A percentile compares a stretch with the other conserved stretches of the same genome.
phyloP scores from a whole-genome alignment of 2,797 vertebrate species.

The Peromyscus eremicus region DNA sequence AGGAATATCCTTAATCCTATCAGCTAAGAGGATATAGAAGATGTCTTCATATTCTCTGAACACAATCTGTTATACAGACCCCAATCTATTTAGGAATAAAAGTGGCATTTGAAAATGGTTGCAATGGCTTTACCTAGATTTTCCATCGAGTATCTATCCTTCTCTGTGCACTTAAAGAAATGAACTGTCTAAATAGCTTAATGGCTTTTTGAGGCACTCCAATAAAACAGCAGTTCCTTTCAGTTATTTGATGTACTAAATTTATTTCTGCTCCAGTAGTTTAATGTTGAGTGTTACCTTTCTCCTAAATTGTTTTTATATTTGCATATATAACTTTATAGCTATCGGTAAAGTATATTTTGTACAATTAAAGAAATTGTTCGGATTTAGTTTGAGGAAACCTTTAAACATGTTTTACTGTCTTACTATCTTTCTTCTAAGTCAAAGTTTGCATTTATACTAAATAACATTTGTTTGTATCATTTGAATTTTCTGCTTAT shows the following conservation, averaged over 20 bases:
- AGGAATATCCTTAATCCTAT: slow-evolving; percentile 69
- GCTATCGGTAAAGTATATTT: not conserved
- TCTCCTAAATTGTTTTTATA: slow-evolving; percentile 80
- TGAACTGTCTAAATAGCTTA: slow-evolving; percentile 67
- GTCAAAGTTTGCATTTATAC: not conserved
- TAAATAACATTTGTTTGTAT: slow-evolving; percentile 7
- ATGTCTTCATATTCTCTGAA: slow-evolving; percentile 62
- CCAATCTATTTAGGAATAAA: slow-evolving; percentile 81
- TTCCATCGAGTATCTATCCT: not conserved
- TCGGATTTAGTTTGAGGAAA: not conserved
- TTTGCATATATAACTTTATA: slow-evolving; percentile 55
- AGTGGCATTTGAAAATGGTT: slow-evolving; percentile 68
- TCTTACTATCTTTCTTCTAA: slow-evolving; percentile 15
- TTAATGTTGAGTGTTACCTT: slow-evolving; percentile 71
- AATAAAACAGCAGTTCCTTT: slow-evolving; percentile 68
- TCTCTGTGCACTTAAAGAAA: slow-evolving; percentile 74
- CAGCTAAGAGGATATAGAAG: slow-evolving; percentile 69
- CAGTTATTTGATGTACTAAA: slow-evolving; percentile 79
- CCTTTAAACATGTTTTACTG: not conserved
- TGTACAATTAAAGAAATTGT: slow-evolving; percentile 52
- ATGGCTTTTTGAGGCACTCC: slow-evolving; percentile 69
- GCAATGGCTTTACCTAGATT: slow-evolving; percentile 48
- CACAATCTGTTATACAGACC: slow-evolving; percentile 67
- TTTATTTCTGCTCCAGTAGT: slow-evolving; percentile 76
- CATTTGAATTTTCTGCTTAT: not conserved